A percentile compares a stretch with the other conserved stretches of the same genome.
Conservation (phyloP, 1,140 invertebrate genomes). For the Aphis craccivora region DNA sequence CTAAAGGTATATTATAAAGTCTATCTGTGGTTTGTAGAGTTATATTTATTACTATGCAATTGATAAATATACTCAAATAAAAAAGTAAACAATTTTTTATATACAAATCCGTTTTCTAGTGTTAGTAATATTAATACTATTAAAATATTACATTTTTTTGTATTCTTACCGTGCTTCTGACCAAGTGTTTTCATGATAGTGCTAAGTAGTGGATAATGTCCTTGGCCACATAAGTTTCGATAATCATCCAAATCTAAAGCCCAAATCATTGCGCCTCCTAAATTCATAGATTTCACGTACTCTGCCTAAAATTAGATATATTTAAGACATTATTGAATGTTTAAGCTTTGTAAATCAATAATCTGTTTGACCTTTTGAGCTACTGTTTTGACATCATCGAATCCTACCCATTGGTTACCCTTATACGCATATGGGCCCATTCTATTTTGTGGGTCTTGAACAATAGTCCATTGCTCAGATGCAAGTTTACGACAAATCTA, state of each 20-base stretch:
- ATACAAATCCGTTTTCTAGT: not conserved
- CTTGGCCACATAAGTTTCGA: slow-evolving; percentile 72
- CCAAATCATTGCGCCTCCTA: slow-evolving; percentile 91
- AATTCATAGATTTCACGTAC: slow-evolving; percentile 75
- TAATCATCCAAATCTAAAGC: slow-evolving; percentile 75
- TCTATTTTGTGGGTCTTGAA: slow-evolving; percentile 75
- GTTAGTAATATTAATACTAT: not conserved
- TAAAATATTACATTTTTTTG: not conserved
- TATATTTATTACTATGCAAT: not conserved
- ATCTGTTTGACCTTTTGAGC: slow-evolving; percentile 69
- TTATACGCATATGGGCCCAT: slow-evolving; percentile 89
- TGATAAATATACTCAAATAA: not conserved
- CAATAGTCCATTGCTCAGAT: slow-evolving; percentile 79
- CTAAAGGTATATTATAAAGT: not conserved
- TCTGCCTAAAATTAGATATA: slow-evolving; percentile 67
- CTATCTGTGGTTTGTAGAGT: not conserved
- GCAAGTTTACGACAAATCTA: slow-evolving; percentile 82
- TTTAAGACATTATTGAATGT: not conserved
- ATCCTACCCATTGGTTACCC: slow-evolving; percentile 88
- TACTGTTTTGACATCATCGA: slow-evolving; percentile 83
- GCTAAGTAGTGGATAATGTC: slow-evolving; percentile 77
- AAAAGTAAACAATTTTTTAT: not conserved
- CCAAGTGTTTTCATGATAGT: slow-evolving; percentile 70
- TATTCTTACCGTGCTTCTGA: not conserved
- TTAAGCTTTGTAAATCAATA: not conserved